Percentiles rank a stretch among this genome's conserved stretches.
Conservation (phyloP, 2,888 invertebrate genomes). For the Tipula vernalis region DNA sequence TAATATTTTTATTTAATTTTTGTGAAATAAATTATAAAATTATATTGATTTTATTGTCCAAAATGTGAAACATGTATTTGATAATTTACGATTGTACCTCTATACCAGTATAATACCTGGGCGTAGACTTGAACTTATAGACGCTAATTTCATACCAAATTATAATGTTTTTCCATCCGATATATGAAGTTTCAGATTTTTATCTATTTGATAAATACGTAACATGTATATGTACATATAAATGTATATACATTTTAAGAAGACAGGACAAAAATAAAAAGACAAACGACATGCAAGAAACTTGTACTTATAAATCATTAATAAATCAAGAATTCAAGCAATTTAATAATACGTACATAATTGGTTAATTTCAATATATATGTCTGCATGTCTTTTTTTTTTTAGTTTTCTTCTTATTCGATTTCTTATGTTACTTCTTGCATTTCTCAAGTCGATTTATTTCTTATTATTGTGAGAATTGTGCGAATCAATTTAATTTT, state of each 20-base stretch:
- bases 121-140: too few relatives aligned
- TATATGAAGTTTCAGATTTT: not conserved
- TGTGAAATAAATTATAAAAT: not conserved
- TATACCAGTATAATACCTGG: too few relatives aligned
- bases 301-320: constrained; percentile 1
- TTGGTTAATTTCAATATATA: constrained; percentile 9
- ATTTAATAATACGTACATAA: constrained; percentile 9
- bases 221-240: not conserved
- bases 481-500: not conserved
- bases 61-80: not conserved
- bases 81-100: not conserved
- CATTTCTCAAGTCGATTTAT: constrained; percentile 5
- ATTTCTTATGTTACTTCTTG: not conserved
- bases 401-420: not conserved
- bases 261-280: not conserved
- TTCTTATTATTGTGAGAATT: constrained; percentile 5
- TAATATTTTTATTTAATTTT: not conserved
- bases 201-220: not conserved
- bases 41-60: not conserved
- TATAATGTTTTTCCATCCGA: not conserved
- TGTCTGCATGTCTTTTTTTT: not conserved
- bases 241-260: too few relatives aligned
- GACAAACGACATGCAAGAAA: not conserved
- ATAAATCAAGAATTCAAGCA: constrained; percentile 10
- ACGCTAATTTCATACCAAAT: not conserved